These are phyloP conservation scores for Gobiocypris rarus DNA, from an alignment of 2,113 vertebrate species.

Conservation along the genomic window DNA sequence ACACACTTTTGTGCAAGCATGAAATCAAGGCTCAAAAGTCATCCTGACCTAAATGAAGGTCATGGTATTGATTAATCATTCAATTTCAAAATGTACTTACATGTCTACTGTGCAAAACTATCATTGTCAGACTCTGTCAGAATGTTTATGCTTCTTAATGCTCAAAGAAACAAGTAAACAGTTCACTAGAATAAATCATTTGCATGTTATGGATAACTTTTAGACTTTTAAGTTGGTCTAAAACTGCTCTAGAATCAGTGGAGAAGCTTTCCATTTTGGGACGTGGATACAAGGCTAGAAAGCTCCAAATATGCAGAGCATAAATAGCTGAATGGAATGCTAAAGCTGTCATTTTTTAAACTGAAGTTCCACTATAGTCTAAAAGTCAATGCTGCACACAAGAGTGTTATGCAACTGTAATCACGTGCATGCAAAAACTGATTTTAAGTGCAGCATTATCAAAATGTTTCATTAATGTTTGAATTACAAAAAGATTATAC, in stretches of 20 bases:
- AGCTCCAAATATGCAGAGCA: not conserved
- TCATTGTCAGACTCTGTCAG: no score
- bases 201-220: not conserved
- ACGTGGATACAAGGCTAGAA: not conserved
- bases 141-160: not conserved
- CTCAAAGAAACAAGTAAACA: not conserved
- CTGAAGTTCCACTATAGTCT: not conserved
- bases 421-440: not conserved
- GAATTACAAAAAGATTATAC: slow-evolving; percentile 65
- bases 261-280: not conserved
- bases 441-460: slow-evolving; percentile 70
- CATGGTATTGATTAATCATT: slow-evolving; percentile 12
- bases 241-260: not conserved
- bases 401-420: not conserved
- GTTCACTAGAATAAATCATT: not conserved
- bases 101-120: no score
- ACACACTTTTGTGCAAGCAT: slow-evolving; percentile 25
- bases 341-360: not conserved
- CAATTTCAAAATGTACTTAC: not conserved
- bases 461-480: slow-evolving; percentile 63
- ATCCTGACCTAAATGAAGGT: slow-evolving; percentile 35
- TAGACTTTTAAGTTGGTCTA: not conserved
- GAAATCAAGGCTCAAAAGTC: slow-evolving; percentile 14
- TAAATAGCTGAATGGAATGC: not conserved
- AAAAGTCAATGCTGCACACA: slow-evolving; percentile 3